These are phyloP conservation scores for Drosophila setosimentum DNA, from an alignment of 2,888 invertebrate species.

Conservation along the genomic window DNA sequence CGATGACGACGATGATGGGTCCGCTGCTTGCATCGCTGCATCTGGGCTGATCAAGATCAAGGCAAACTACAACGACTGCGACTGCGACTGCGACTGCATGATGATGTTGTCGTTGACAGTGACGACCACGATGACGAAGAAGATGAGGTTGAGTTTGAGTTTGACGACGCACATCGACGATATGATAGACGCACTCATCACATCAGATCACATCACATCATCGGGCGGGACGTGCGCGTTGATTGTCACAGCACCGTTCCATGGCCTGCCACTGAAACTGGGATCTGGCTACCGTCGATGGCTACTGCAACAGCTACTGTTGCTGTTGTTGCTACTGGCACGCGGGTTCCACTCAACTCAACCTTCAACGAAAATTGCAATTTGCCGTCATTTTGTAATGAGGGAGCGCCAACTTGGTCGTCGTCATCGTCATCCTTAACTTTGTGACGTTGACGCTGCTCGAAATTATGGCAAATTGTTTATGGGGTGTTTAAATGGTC, in stretches of 20 bases:
- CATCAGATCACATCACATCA: conserved; percentile 80
- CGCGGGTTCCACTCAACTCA: conserved; percentile 64
- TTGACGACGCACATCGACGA: conserved; percentile 70
- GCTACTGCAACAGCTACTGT: conserved; percentile 10
- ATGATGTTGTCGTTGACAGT: conserved; percentile 79
- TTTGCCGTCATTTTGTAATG: conserved; percentile 81
- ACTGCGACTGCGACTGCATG: conserved; percentile 67
- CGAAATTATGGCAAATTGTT: conserved; percentile 80
- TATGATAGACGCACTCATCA: conserved; percentile 80
- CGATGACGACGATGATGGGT: conserved; percentile 76
- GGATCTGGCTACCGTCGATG: conserved; percentile 13
- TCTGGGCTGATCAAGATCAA: conserved; percentile 61
- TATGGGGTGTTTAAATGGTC: conserved; percentile 79
- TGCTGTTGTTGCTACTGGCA: conserved; percentile 49
- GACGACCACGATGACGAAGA: conserved; percentile 62
- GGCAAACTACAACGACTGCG: conserved; percentile 50
- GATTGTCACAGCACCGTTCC: conserved; percentile 72
- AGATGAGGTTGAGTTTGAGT: conserved; percentile 56
- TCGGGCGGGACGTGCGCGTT: conserved; percentile 76
- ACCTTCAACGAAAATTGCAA: conserved; percentile 77
- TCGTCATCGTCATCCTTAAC: conserved; percentile 32
- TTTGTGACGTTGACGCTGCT: conserved; percentile 62
- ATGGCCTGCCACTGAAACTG: conserved; percentile 35
- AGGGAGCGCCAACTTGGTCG: conserved; percentile 70
- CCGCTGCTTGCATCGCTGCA: conserved; percentile 15